phyloP scores from a whole-genome alignment of 2,888 invertebrate genomes.

The Tenodera sinensis region DNA sequence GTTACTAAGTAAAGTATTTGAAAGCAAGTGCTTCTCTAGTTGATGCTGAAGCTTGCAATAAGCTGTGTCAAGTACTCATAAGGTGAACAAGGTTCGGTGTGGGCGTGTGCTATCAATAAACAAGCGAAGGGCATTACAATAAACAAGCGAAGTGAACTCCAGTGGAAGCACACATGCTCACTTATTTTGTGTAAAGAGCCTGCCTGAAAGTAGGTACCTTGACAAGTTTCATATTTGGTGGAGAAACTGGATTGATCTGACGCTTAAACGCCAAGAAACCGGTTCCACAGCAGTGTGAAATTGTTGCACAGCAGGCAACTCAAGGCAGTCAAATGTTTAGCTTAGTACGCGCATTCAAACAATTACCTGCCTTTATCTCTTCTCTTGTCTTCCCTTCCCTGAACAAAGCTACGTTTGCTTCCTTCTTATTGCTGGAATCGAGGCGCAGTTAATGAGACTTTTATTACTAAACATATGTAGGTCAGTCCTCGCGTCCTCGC shows the following conservation, averaged over 20 bases:
- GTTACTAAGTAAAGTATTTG: no score
- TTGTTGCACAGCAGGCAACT: neutral
- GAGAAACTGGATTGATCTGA: neutral
- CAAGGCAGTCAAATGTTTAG: neutral
- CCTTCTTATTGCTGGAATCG: neutral
- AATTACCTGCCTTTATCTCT: neutral
- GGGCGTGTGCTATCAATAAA: no score
- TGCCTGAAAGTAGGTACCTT: neutral
- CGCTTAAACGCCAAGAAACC: neutral
- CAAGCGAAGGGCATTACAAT: no score
- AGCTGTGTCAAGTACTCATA: no score
- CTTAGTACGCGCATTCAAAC: neutral
- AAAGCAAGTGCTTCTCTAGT: no score
- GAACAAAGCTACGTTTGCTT: neutral
- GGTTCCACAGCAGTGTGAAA: neutral
- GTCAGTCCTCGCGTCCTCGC: no score
- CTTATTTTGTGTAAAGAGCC: no score
- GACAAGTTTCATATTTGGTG: neutral
- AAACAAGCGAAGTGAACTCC: no score
- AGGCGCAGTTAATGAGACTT: neutral
- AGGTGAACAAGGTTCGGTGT: no score
- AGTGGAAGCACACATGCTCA: no score
- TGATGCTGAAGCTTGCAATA: no score
- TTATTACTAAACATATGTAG: neutral
- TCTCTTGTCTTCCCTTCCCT: neutral